Percentiles rank a stretch among this genome's conserved stretches.
These are phyloP conservation scores for Naso thynnoides DNA, from an alignment of 2,797 vertebrate genomes.

Conservation along the genomic window DNA sequence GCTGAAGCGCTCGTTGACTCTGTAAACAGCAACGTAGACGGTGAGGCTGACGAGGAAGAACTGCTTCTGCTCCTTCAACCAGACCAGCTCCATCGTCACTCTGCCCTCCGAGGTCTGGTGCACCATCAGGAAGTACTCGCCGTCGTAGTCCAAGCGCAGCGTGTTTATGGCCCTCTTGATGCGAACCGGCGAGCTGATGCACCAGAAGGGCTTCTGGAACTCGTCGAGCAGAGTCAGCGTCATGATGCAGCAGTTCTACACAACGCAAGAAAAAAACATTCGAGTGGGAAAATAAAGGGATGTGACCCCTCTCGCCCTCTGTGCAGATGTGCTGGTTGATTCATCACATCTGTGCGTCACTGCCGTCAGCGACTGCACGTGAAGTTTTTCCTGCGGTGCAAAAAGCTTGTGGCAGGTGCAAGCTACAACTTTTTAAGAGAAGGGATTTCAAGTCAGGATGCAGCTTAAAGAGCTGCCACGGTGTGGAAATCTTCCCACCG, in stretches of 20 bases:
- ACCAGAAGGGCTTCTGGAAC: constrained; percentile 90
- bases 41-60: constrained; percentile 86
- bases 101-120: constrained; percentile 82
- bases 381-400: too few relatives aligned
- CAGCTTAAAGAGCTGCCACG: too few relatives aligned
- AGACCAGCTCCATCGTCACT: constrained; percentile 83
- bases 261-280: constrained; percentile 4
- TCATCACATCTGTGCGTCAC: too few relatives aligned
- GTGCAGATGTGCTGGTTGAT: too few relatives aligned
- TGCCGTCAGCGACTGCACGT: too few relatives aligned
- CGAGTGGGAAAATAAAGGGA: background rate
- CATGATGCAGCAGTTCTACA: constrained; percentile 91
- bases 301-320: background rate
- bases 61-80: constrained; percentile 85
- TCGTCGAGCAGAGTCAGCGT: constrained; percentile 90
- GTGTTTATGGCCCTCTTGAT: constrained; percentile 43
- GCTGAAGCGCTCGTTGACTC: constrained; percentile 87
- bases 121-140: constrained; percentile 76
- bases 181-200: constrained; percentile 85
- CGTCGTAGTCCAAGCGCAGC: constrained; percentile 72
- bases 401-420: too few relatives aligned
- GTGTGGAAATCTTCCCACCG: too few relatives aligned
- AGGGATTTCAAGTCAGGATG: too few relatives aligned
- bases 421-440: too few relatives aligned
- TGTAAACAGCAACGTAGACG: constrained; percentile 82